These are phyloP conservation scores for Galleria mellonella DNA, from an alignment of 1,140 invertebrate genomes.

Conservation along the genomic window DNA sequence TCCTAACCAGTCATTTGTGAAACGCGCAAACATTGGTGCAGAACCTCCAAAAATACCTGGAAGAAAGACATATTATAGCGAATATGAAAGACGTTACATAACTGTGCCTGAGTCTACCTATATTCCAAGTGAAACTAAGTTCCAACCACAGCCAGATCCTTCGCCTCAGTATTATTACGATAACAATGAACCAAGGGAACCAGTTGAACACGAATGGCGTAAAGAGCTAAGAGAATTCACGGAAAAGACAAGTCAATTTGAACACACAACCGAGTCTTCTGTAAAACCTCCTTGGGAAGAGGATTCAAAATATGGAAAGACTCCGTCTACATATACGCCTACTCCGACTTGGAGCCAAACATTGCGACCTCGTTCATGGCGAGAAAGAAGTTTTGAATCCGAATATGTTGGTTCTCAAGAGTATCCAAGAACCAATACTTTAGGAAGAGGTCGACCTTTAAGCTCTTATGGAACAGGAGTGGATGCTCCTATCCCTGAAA, in stretches of 20 bases:
- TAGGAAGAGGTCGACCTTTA: constrained; percentile 53
- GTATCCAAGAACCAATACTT: constrained; percentile 56
- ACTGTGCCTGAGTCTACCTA: constrained; percentile 63
- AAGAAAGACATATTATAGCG: constrained; percentile 63
- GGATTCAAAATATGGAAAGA: constrained; percentile 43
- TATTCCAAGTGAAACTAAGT: constrained; percentile 52
- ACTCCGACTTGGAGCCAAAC: constrained; percentile 69
- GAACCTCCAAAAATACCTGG: constrained; percentile 43
- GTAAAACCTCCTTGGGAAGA: constrained; percentile 58
- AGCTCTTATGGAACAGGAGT: constrained; percentile 42
- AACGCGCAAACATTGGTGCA: constrained; percentile 21
- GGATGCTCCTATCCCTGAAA: constrained; percentile 34
- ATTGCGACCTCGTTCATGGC: constrained; percentile 55
- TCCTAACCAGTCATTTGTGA: constrained; percentile 64
- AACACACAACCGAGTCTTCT: constrained; percentile 29
- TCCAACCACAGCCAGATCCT: constrained; percentile 53
- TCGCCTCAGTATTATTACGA: constrained; percentile 65
- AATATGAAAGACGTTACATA: constrained; percentile 64
- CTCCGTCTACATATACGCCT: constrained; percentile 30
- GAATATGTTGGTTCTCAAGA: constrained; percentile 57
- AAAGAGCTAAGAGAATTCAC: constrained; percentile 69
- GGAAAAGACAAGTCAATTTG: constrained; percentile 48
- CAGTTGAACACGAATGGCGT: constrained; percentile 63
- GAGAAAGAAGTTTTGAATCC: constrained; percentile 65
- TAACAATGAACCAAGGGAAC: constrained; percentile 49